Evolutionary conservation across 2,888 invertebrate species (phyloP).

Genomic region (Rhagophthalmus giganteus): DNA sequence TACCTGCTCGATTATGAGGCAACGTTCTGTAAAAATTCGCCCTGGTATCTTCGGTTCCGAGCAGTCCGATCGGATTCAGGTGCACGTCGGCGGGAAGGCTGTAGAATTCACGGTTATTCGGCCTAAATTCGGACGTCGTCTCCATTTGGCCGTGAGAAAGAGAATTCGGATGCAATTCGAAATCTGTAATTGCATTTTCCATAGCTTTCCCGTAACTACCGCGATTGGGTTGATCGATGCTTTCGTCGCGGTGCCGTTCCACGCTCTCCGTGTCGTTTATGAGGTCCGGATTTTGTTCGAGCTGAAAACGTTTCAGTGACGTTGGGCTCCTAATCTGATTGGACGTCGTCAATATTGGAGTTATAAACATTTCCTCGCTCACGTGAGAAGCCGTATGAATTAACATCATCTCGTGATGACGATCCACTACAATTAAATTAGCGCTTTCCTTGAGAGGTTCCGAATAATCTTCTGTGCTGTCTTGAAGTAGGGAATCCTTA

Average conservation of each 20-base stretch:
- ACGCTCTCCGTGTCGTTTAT: conserved; percentile 76
- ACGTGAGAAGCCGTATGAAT: conserved; percentile 48
- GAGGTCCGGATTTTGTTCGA: conserved; percentile 77
- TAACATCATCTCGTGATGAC: conserved; percentile 43
- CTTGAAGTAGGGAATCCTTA: conserved; percentile 47
- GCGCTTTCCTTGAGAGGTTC: conserved; percentile 43
- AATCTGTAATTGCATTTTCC: conserved; percentile 44
- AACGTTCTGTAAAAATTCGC: conserved; percentile 72
- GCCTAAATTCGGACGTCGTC: conserved; percentile 21
- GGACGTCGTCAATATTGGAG: conserved; percentile 47
- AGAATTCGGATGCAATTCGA: conserved; percentile 40
- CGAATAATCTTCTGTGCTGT: conserved; percentile 46
- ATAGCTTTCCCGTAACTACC: conserved; percentile 45
- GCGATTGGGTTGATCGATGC: conserved; percentile 34
- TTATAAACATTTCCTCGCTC: conserved; percentile 44
- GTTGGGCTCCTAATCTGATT: conserved; percentile 64
- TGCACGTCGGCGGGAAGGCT: conserved; percentile 75
- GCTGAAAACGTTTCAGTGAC: conserved; percentile 57
- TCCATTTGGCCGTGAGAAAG: conserved; percentile 46
- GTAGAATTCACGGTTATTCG: conserved; percentile 58
- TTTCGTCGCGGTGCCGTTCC: conserved; percentile 53
- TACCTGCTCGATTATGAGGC: conserved; percentile 68
- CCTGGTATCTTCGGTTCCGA: conserved; percentile 74
- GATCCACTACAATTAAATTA: conserved; percentile 38
- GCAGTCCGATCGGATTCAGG: conserved; percentile 73